Conservation (phyloP, 2,113 vertebrate species). For the Dromaius novaehollandiae region DNA sequence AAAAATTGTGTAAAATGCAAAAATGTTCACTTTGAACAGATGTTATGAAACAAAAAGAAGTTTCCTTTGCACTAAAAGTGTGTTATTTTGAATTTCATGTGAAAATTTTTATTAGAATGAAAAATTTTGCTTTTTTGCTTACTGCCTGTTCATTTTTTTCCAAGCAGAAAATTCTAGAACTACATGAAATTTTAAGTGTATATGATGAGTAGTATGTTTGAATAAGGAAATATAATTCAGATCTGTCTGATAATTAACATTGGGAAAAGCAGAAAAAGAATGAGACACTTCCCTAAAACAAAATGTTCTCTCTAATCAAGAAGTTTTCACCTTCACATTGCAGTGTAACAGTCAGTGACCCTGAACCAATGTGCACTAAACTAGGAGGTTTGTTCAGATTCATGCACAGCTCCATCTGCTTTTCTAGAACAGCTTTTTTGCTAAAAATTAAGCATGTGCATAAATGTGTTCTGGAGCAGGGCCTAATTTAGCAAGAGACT, state of each 20-base stretch:
- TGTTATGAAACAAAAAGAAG: background rate
- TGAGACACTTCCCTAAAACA: background rate
- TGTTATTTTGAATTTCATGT: background rate
- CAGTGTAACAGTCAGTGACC: background rate
- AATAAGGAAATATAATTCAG: background rate
- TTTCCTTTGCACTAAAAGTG: background rate
- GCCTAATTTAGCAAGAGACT: constrained; percentile 32
- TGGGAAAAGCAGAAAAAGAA: background rate
- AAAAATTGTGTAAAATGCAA: background rate
- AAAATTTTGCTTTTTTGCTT: background rate
- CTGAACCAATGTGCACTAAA: background rate
- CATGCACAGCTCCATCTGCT: background rate
- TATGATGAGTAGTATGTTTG: background rate
- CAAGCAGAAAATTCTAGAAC: background rate
- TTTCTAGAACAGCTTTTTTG: constrained; percentile 1
- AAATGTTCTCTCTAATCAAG: background rate
- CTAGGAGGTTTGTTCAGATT: background rate
- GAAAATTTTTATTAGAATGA: background rate
- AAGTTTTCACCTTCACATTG: background rate
- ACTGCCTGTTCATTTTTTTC: background rate
- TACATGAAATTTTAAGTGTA: background rate
- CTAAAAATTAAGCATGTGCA: constrained; percentile 20
- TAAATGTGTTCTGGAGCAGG: constrained; percentile 16
- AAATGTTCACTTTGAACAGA: background rate
- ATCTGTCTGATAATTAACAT: background rate